Conservation (phyloP, 2,113 vertebrate genomes). For the Mus spicilegus region DNA sequence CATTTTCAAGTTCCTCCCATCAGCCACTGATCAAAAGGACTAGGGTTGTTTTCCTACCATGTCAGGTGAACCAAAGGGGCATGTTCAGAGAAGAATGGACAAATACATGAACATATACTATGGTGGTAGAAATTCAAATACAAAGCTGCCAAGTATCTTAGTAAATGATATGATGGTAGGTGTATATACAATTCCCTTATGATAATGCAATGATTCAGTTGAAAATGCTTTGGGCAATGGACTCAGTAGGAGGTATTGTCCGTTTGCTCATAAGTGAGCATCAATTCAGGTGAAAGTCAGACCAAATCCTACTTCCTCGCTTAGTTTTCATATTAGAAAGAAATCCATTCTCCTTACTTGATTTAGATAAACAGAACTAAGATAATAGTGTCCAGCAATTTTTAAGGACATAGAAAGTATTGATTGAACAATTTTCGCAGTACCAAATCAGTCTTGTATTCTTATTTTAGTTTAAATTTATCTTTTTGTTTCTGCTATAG, state of each 20-base stretch:
- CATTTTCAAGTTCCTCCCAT: not conserved
- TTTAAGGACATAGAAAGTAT: constrained; percentile 72
- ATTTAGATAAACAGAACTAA: constrained; percentile 70
- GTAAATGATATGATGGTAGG: not conserved
- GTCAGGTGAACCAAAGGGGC: not conserved
- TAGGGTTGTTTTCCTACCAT: not conserved
- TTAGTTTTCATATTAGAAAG: constrained; percentile 42
- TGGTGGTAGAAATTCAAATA: not conserved
- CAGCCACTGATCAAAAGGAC: not conserved
- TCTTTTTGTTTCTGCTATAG: constrained; percentile 57
- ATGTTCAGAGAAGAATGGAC: not conserved
- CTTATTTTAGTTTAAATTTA: constrained; percentile 74
- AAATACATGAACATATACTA: not conserved
- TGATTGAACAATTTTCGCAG: constrained; percentile 78
- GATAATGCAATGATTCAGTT: not conserved
- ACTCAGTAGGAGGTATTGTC: constrained; percentile 36
- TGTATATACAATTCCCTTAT: not conserved
- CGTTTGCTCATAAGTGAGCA: constrained; percentile 55
- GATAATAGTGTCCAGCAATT: constrained; percentile 67
- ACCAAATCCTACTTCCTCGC: constrained; percentile 24
- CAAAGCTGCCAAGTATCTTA: not conserved
- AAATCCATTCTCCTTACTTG: constrained; percentile 60
- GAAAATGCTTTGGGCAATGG: constrained; percentile 9
- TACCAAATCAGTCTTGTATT: constrained; percentile 35
- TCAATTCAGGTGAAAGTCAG: constrained; percentile 50